These are phyloP conservation scores for Morone chrysops DNA, from an alignment of 2,113 vertebrate genomes.

Conservation along the genomic window DNA sequence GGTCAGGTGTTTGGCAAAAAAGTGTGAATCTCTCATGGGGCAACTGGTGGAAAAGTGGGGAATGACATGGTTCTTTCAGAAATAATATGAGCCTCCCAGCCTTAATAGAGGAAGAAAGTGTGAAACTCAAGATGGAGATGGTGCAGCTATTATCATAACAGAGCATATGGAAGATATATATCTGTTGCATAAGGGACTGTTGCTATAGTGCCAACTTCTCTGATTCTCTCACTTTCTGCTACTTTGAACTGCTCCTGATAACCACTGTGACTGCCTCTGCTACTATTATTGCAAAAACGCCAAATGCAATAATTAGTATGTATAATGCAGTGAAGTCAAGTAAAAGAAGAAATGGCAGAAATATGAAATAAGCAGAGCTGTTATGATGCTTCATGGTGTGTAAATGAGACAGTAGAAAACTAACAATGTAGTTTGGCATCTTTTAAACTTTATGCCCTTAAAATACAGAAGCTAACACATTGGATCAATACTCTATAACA, in stretches of 20 bases:
- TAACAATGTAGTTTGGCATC: slow-evolving; percentile 11
- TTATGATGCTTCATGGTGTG: not conserved
- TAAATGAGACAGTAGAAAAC: slow-evolving; percentile 10
- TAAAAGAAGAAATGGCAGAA: not conserved
- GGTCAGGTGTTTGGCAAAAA: not conserved
- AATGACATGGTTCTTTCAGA: not conserved
- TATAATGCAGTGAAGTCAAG: not conserved
- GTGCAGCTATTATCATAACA: not conserved
- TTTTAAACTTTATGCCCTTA: slow-evolving; percentile 20
- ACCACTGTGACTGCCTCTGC: not conserved
- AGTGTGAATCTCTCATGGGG: not conserved
- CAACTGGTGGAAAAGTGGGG: not conserved
- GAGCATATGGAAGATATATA: slow-evolving; percentile 2
- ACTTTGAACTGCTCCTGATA: not conserved
- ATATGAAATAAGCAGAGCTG: not conserved
- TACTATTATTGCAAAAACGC: not conserved
- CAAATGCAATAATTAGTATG: no score
- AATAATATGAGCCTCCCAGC: not conserved
- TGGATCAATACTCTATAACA: slow-evolving; percentile 54
- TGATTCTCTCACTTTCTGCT: not conserved
- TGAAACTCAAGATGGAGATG: not conserved
- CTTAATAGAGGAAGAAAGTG: not conserved
- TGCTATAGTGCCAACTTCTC: not conserved
- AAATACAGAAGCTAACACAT: slow-evolving; percentile 17
- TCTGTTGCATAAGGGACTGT: not conserved